phyloP scores from a whole-genome alignment of 2,888 invertebrate genomes.

The Arge pagana region DNA sequence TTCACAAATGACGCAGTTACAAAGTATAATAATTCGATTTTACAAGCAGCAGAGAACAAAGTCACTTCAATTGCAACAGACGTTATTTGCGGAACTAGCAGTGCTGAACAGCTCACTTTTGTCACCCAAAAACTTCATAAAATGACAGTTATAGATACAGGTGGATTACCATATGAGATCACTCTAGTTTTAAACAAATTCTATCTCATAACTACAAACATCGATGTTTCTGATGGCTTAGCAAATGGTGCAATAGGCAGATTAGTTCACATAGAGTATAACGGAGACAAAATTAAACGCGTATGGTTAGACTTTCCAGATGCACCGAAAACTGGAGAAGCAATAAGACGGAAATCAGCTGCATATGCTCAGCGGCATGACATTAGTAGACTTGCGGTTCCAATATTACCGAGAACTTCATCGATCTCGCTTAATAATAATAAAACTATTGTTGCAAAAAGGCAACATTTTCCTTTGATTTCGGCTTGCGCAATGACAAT shows the following conservation, averaged over 20 bases:
- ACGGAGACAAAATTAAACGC: conserved; percentile 7
- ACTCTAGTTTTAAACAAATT: conserved; percentile 26
- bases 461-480: conserved; percentile 28
- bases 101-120: conserved; percentile 25
- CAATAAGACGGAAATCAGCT: conserved; percentile 8
- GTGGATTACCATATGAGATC: conserved; percentile 40
- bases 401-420: conserved; percentile 22
- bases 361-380: background rate
- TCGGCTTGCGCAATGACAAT: conserved; percentile 30
- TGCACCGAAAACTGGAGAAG: conserved; percentile 16
- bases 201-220: conserved; percentile 43
- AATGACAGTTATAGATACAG: conserved; percentile 39
- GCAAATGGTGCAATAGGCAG: conserved; percentile 43
- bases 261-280: conserved; percentile 38
- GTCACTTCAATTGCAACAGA: conserved; percentile 33
- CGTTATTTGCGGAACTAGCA: conserved; percentile 27
- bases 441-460: conserved; percentile 22
- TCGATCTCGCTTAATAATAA: conserved; percentile 23
- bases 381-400: conserved; percentile 18
- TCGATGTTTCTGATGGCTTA: conserved; percentile 45
- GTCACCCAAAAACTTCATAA: conserved; percentile 32
- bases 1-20: conserved; percentile 39
- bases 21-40: conserved; percentile 37
- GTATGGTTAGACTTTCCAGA: conserved; percentile 24
- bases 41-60: conserved; percentile 25